phyloP scores from a whole-genome alignment of 1,140 invertebrate genomes.

The Conus ventricosus region DNA sequence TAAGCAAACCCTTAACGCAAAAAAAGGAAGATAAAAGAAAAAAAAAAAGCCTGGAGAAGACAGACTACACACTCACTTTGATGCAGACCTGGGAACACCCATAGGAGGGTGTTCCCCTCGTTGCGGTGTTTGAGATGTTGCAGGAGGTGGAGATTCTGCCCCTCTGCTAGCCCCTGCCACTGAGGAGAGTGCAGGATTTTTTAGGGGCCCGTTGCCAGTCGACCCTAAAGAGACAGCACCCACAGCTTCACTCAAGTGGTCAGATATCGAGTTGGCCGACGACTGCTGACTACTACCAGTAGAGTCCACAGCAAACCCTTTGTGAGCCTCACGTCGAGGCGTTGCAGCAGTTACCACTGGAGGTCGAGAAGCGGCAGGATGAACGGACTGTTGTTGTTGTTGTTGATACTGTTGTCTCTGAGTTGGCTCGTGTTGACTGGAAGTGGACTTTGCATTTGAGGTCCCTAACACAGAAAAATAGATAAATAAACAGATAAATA shows the following conservation, averaged over 20 bases:
- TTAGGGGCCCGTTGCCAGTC: neutral
- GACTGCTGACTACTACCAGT: neutral
- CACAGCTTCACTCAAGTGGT: constrained; percentile 9
- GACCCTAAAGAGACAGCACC: constrained; percentile 8
- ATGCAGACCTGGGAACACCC: constrained; percentile 6
- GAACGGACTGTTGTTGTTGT: neutral
- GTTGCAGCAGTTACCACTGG: constrained; percentile 8
- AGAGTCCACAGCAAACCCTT: constrained; percentile 4
- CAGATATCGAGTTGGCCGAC: neutral
- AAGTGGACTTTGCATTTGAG: neutral
- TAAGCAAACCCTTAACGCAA: too few relatives aligned
- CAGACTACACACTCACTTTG: constrained; percentile 16
- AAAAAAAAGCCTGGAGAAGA: too few relatives aligned
- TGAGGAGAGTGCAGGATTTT: constrained; percentile 14
- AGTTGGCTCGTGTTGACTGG: neutral
- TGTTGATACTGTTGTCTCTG: neutral
- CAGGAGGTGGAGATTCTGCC: neutral
- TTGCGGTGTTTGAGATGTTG: constrained; percentile 11
- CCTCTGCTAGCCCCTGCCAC: neutral
- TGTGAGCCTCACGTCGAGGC: neutral
- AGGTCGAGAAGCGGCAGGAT: constrained; percentile 3
- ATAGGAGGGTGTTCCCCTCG: neutral
- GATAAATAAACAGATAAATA: neutral
- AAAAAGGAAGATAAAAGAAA: too few relatives aligned
- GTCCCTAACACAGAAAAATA: neutral